Percentiles rank a stretch among this genome's conserved stretches.
These are phyloP conservation scores for Luperina testacea DNA, from an alignment of 2,888 invertebrate genomes.

Conservation along the genomic window DNA sequence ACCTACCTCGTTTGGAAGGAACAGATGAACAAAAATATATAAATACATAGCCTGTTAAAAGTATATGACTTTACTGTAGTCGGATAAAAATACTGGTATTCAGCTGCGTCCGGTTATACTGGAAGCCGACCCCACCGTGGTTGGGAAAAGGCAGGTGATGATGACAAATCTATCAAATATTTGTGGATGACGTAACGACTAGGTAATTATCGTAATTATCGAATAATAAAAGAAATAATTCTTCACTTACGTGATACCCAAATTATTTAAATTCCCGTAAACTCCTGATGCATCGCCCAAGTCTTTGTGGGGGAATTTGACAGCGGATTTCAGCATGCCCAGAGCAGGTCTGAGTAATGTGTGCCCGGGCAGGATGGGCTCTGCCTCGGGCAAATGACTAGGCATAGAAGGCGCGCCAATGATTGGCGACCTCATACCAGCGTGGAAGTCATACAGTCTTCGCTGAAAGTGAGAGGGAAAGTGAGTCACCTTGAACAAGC, in stretches of 20 bases:
- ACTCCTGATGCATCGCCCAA: conserved; percentile 79
- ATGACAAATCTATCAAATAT: not conserved
- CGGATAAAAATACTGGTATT: too few species aligned
- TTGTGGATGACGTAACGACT: not conserved
- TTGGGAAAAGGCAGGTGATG: not conserved
- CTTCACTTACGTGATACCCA: conserved; percentile 77
- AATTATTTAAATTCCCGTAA: conserved; percentile 78
- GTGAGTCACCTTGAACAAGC: not conserved
- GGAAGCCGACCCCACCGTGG: not conserved
- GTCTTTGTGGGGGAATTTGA: conserved; percentile 84
- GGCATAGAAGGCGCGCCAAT: conserved; percentile 75
- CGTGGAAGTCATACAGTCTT: conserved; percentile 67
- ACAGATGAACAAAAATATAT: not conserved
- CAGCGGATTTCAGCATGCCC: conserved; percentile 84
- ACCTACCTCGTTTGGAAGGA: not conserved
- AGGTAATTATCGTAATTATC: not conserved
- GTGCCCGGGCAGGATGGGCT: conserved; percentile 83
- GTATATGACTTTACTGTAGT: too few species aligned
- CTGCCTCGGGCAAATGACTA: conserved; percentile 81
- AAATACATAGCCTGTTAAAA: not conserved
- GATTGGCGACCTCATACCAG: conserved; percentile 63
- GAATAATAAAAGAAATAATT: not conserved
- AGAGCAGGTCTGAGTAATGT: conserved; percentile 82
- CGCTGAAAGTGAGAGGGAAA: conserved; percentile 67
- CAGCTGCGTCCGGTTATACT: not conserved